These are phyloP conservation scores for Plagiodera versicolora DNA, from an alignment of 2,888 invertebrate genomes.

Conservation along the genomic window DNA sequence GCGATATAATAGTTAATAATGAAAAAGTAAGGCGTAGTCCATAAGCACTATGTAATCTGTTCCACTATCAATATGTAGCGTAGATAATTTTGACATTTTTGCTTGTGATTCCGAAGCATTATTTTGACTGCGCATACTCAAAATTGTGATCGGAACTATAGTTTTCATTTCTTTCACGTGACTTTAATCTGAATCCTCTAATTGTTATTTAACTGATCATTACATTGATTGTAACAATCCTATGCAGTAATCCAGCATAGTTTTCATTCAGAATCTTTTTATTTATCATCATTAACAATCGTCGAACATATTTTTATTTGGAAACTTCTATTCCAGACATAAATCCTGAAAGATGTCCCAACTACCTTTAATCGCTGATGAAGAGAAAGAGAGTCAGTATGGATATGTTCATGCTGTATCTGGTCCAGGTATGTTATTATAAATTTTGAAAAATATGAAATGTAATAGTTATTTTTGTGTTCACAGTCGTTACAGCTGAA, in stretches of 20 bases:
- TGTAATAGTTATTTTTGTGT: no score
- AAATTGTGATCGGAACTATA: constrained; percentile 35
- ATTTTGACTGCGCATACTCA: constrained; percentile 29
- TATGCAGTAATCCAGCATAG: no score
- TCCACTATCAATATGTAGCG: constrained; percentile 34
- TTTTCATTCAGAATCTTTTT: no score
- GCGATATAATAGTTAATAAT: no score
- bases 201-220: constrained; percentile 8
- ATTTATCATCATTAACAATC: neutral
- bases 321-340: constrained; percentile 24
- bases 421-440: constrained; percentile 78
- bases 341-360: constrained; percentile 63
- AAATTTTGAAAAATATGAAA: neutral
- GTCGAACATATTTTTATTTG: neutral
- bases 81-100: constrained; percentile 19
- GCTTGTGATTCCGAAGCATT: constrained; percentile 15
- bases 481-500: constrained; percentile 95
- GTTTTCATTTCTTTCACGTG: constrained; percentile 43
- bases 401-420: constrained; percentile 98
- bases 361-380: constrained; percentile 67
- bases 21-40: constrained; percentile 41
- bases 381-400: constrained; percentile 84
- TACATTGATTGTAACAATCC: neutral
- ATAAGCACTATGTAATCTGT: constrained; percentile 23
- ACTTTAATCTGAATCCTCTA: constrained; percentile 23